phyloP scores from a whole-genome alignment of 2,888 invertebrate species.

The Callimorpha dominula region DNA sequence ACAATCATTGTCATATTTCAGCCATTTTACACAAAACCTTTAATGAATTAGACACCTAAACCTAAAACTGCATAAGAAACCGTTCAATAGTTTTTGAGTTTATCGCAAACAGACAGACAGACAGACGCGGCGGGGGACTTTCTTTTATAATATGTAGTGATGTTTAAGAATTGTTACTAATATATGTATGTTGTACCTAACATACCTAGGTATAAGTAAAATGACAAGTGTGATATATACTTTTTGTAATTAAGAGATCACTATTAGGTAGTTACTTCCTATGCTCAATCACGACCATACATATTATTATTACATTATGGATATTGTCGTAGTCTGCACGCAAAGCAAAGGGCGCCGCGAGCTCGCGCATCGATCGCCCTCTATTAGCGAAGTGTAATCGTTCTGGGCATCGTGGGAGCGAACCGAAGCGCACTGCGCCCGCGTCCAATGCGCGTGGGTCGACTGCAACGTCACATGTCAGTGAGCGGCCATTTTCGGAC shows the following conservation, averaged over 20 bases:
- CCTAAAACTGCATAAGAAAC: no score
- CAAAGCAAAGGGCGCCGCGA: conserved; percentile 45
- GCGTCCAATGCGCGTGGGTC: conserved; percentile 39
- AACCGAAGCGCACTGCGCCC: conserved; percentile 23
- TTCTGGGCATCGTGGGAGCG: conserved; percentile 49
- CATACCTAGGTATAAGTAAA: no score
- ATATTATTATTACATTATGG: conserved; percentile 30
- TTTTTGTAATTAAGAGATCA: background rate
- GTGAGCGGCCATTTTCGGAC: conserved; percentile 51
- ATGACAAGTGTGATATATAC: background rate
- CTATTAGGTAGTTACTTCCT: background rate
- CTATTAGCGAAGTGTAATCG: conserved; percentile 47
- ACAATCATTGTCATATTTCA: no score
- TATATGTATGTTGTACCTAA: no score
- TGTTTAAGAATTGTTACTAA: background rate
- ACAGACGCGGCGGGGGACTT: no score
- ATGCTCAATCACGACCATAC: background rate
- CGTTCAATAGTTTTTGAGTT: no score
- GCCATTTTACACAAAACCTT: no score
- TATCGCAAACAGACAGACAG: no score
- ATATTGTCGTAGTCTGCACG: conserved; percentile 40
- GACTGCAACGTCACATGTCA: conserved; percentile 39
- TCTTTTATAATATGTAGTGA: no score
- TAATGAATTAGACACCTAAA: no score
- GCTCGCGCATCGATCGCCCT: conserved; percentile 47